Evolutionary conservation across 2,113 vertebrate species (phyloP).

Genomic region (Rhadina sibilatrix): DNA sequence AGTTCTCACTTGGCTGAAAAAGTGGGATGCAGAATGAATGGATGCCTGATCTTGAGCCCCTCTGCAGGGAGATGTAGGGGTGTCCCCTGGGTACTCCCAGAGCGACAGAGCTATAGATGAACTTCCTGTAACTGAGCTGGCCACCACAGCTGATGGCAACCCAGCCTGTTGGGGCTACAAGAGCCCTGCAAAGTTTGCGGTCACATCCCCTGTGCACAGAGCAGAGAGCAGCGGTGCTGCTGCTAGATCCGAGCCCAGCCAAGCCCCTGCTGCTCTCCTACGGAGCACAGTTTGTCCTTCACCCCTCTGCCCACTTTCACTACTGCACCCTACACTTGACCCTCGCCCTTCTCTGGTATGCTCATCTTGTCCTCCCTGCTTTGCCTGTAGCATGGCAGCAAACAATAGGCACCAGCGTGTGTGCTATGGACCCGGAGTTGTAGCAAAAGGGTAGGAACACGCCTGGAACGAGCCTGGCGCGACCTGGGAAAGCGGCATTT

Average conservation of each 20-base stretch:
- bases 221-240: not conserved
- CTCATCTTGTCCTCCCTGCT: not conserved
- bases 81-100: not conserved
- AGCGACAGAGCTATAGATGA: not conserved
- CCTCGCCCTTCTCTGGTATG: too few relatives aligned
- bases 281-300: not conserved
- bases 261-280: not conserved
- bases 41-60: not conserved
- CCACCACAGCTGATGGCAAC: not conserved
- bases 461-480: not conserved
- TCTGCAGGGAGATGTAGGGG: rapidly evolving
- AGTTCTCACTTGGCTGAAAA: not conserved
- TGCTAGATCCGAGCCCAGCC: not conserved
- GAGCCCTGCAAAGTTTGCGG: rapidly evolving
- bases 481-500: rapidly evolving
- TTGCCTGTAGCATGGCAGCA: not conserved
- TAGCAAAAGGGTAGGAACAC: not conserved
- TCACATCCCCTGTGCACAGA: rapidly evolving
- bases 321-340: too few relatives aligned
- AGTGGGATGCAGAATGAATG: not conserved
- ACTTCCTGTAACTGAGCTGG: not conserved
- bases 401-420: rapidly evolving
- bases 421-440: rapidly evolving
- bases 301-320: not conserved
- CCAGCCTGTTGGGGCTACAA: not conserved